Evolutionary conservation across 2,797 vertebrate species (phyloP).

Genomic region (Rhinatrema bivittatum): DNA sequence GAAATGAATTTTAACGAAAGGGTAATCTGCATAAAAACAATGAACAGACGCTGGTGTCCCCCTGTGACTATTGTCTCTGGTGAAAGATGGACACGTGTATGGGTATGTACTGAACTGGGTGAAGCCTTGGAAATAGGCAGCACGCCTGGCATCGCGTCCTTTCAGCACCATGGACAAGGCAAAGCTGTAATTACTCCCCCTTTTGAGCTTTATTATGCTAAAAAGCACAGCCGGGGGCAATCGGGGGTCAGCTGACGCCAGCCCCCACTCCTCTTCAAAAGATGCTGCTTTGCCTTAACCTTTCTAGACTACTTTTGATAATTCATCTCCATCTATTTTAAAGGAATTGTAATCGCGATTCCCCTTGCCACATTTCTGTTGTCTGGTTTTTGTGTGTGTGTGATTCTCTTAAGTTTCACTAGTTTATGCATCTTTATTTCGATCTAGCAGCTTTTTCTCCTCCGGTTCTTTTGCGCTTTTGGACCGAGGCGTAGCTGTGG

Average conservation of each 20-base stretch:
- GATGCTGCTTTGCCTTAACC: neutral
- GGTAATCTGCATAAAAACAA: slow-evolving; percentile 36
- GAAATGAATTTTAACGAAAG: slow-evolving; percentile 25
- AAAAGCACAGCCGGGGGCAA: slow-evolving; percentile 24
- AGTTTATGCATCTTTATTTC: no score
- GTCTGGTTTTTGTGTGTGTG: no score
- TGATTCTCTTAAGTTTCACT: no score
- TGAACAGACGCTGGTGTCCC: slow-evolving; percentile 25
- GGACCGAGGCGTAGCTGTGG: no score
- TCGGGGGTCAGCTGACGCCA: slow-evolving; percentile 45
- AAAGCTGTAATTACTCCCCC: slow-evolving; percentile 7
- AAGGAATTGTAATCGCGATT: no score
- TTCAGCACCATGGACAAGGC: slow-evolving; percentile 73
- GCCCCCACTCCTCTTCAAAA: slow-evolving; percentile 7
- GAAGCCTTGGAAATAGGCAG: neutral
- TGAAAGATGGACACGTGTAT: slow-evolving; percentile 55
- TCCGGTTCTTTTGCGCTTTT: no score
- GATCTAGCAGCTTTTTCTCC: no score
- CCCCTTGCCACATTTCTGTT: no score
- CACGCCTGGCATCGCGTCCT: slow-evolving; percentile 22
- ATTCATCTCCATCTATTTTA: no score
- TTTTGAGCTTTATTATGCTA: slow-evolving; percentile 34
- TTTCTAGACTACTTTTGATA: no score
- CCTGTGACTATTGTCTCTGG: slow-evolving; percentile 41
- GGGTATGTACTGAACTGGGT: neutral